Base-by-base conservation (phyloP, 2,888 invertebrate genomes). In the Axea sp. region DNA sequence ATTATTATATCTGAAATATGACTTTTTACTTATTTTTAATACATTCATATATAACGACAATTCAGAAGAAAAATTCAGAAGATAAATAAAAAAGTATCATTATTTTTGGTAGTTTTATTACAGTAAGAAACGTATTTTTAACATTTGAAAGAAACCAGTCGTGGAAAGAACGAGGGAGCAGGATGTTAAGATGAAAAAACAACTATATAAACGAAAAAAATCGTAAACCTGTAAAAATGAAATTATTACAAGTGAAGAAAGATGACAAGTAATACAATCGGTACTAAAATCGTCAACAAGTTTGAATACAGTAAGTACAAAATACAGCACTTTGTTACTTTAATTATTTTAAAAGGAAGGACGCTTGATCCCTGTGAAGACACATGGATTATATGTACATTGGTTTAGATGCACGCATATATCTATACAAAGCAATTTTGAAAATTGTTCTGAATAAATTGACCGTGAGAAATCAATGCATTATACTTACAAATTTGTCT, bases 51-150 rank as follows among this genome's bases (percentile, higher is more conserved):
- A 85, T 39, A 39, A 39, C 84, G 83, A 78, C 31, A 81, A 82
- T 82, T 83, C 3, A 22, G 11, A 80, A 82, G 84, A 83, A 81
- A 80, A 82, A 82, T 81, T 81, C 7, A 75, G 83, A 79, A 82
- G n/a, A n/a, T n/a, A n/a, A n/a, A n/a, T n/a, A n/a, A n/a, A n/a
- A n/a, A n/a, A n/a, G n/a, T n/a, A n/a, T n/a, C n/a, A n/a, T n/a
- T n/a, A n/a, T n/a, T n/a, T n/a, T n/a, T n/a, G n/a, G n/a, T n/a
- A n/a, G n/a, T n/a, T n/a, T n/a, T n/a, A 19, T 19, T 19, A 19
- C 19, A 24, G 1, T 24, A 6, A 6, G 7, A 6, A 24, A 24
- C 24, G 7, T 7, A 24, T 7, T 24, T 24, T 7, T 6, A 7
- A 24, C 24, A n/a, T n/a, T n/a, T n/a, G n/a, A n/a, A n/a, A n/a